Percentiles rank a stretch among this genome's conserved stretches.
phyloP scores from a whole-genome alignment of 2,113 vertebrate genomes.

The Rhizomys pruinosus region DNA sequence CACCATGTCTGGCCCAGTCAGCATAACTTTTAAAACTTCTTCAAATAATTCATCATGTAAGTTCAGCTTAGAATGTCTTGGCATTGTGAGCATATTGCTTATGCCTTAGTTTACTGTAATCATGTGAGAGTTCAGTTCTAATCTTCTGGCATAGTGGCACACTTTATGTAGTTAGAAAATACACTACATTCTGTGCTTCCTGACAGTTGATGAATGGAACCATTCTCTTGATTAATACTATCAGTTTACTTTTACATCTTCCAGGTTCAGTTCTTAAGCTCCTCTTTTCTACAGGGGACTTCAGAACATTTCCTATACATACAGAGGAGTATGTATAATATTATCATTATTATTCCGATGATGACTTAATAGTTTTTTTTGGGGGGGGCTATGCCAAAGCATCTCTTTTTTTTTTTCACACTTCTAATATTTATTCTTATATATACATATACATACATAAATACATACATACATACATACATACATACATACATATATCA shows the following conservation, averaged over 20 bases:
- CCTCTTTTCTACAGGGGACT: conserved; percentile 6
- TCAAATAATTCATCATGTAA: conserved; percentile 11
- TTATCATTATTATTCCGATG: not conserved
- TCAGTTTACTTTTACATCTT: not conserved
- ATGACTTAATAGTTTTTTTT: not conserved
- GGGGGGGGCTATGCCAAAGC: no score
- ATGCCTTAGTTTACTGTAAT: not conserved
- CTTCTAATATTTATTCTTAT: no score
- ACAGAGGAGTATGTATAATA: not conserved
- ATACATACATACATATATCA: no score
- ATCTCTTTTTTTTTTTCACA: no score
- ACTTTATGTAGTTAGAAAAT: not conserved
- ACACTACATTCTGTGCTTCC: not conserved
- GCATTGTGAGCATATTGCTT: conserved; percentile 1
- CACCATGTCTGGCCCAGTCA: no score
- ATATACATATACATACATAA: no score
- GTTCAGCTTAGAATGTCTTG: conserved; percentile 36
- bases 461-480: no score
- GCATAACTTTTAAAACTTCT: not conserved
- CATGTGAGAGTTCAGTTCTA: conserved; percentile 32
- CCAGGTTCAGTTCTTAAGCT: conserved; percentile 13
- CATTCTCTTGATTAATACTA: not conserved
- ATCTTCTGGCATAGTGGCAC: conserved; percentile 4
- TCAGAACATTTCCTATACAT: conserved; percentile 15
- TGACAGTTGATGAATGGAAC: not conserved